Evolutionary conservation across 2,113 vertebrate species (phyloP), one percentile per base, ranked within the genome.

Genomic region (Ploceus nigricollis): DNA sequence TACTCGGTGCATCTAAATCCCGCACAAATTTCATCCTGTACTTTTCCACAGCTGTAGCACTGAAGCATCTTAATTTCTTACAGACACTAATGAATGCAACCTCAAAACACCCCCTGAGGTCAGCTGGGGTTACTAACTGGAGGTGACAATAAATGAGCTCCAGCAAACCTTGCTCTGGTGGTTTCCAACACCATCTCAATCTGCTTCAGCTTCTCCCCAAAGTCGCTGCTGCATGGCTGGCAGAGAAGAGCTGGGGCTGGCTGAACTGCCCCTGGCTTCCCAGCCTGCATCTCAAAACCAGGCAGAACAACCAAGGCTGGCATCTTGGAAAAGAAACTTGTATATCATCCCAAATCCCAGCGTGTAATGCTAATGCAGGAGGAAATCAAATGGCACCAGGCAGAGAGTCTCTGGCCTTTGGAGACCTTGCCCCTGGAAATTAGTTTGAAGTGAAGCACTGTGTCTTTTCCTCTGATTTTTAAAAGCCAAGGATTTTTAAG

Each of bases 341-440:
- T 30, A 25, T 30, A n/a, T 78, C 44, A 69, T 37, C 40, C 73
- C 2, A 1, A 39, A 92, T 54, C 64, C 44, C 35, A 68, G 68
- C 0, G 0, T 6, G 2, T 47, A 68, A 68, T 17, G 18, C 3
- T 4, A 92, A 76, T 24, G 64, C 68, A 87, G 85, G 40, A 72
- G 33, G 68, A 93, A 92, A 81, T 51, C 71, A 72, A 50, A 89
- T 35, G 15, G n/a, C 27, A 20, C 53, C 0, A 12, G 51, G 35
- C 64, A 83, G 72, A 71, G 65, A 68, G 24, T 27, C 27, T 30
- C 51, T 79, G 63, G 42, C 57, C 68, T 80, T 87, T 64, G 72
- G 85, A 87, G 63, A 77, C 58, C 71, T 96, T 75, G 76, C 44
- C 68, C 53, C 82, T 93, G 64, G 85, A 92, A 91, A 90, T 56